A percentile compares a stretch with the other conserved stretches of the same genome.
These are phyloP conservation scores for Melanostoma mellinum DNA, from an alignment of 2,888 invertebrate genomes.

Conservation along the genomic window DNA sequence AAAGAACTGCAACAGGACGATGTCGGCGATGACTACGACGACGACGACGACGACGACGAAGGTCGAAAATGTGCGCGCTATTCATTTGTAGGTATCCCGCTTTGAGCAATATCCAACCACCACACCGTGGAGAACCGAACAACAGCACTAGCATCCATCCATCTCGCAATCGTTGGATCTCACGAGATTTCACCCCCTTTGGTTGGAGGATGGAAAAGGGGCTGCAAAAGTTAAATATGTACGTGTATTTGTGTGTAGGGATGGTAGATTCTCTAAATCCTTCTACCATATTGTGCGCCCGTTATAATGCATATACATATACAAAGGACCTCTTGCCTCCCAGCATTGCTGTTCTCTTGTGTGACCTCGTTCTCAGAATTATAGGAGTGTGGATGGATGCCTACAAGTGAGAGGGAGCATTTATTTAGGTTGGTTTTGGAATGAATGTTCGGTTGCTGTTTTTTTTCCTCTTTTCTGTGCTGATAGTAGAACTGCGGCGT, in stretches of 20 bases:
- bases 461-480: slow-evolving; percentile 52
- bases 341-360: slow-evolving; percentile 64
- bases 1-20: slow-evolving; percentile 70
- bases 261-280: slow-evolving; percentile 47
- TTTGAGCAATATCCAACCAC: slow-evolving; percentile 52
- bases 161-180: slow-evolving; percentile 65
- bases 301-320: slow-evolving; percentile 12
- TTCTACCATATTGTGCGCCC: slow-evolving; percentile 35
- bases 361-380: slow-evolving; percentile 67
- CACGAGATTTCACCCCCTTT: slow-evolving; percentile 34
- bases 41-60: slow-evolving; percentile 9
- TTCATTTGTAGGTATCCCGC: slow-evolving; percentile 51
- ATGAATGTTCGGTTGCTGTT: slow-evolving; percentile 45
- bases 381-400: slow-evolving; percentile 42
- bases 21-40: slow-evolving; percentile 28
- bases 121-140: slow-evolving; percentile 24
- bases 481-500: slow-evolving; percentile 29
- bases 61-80: slow-evolving; percentile 60
- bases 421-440: slow-evolving; percentile 59
- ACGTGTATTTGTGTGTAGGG: slow-evolving; percentile 20
- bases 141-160: slow-evolving; percentile 58
- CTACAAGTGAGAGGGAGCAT: slow-evolving; percentile 59
- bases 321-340: slow-evolving; percentile 46
- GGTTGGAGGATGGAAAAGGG: slow-evolving; percentile 4
- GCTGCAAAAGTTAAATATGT: slow-evolving; percentile 1